Base-by-base conservation (phyloP, 2,113 vertebrate genomes). In the Sylvilagus bachmani region DNA sequence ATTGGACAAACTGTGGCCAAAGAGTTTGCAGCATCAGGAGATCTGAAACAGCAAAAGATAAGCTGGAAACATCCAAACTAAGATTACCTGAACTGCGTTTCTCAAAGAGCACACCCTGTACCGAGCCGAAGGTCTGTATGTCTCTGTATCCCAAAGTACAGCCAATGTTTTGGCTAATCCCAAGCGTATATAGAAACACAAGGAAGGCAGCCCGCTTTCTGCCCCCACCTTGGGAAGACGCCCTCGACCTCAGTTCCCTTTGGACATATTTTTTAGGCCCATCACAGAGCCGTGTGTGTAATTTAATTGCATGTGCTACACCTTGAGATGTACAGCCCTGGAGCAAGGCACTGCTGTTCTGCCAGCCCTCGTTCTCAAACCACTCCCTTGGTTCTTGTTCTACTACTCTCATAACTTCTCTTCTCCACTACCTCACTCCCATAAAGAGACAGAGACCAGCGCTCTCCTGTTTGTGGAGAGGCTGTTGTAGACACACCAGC, bases 141-240 rank as follows among this genome's bases (percentile, higher is more conserved):
- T 61, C 71, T 61, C 11, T 88, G 90, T 66, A 92, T 91, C 75
- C 78, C 61, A 27, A 33, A 51, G 69, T 38, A 51, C 55, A 70
- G 36, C 55, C 53, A 7, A 62, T 83, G 81, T 93, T 78, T 55
- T 78, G 82, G 85, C 75, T 64, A 85, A 86, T 13, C 55, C 61
- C 75, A 73, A 38, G 22, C n/a, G 22, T 6, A 19, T 9, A 61
- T 51, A 55, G 69, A 71, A 64, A n/a, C 51, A 51, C 13, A 6
- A 29, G 33, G 67, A 74, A 70, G 71, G 58, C 70, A 53, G 79
- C 70, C 11, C 0, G 73, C 49, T 29, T 74, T 38, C 44, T 71
- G 69, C 49, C 51, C 27, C 7, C 38, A 71, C 27, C 31, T 10
- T 64, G 21, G 58, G 66, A 64, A 69, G 22, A 11, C 2, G 58